A percentile compares a stretch with the other conserved stretches of the same genome.
These are phyloP conservation scores for Eupleurogrammus muticus DNA, from an alignment of 2,797 vertebrate genomes.

Conservation along the genomic window DNA sequence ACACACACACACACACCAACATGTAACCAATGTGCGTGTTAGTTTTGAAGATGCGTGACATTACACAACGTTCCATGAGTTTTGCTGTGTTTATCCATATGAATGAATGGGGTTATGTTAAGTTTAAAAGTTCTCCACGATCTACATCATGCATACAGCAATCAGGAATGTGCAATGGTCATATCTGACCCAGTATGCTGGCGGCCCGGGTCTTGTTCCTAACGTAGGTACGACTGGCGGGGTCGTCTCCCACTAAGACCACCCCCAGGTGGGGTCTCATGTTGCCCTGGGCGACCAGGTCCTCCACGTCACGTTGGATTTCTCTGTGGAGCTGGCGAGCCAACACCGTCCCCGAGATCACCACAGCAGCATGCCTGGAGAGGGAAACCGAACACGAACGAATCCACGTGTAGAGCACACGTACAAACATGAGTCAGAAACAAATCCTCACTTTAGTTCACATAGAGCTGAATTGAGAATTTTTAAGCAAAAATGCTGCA, in stretches of 20 bases:
- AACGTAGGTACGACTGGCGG: constrained; percentile 92
- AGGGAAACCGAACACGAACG: constrained; percentile 7
- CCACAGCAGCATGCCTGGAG: constrained; percentile 81
- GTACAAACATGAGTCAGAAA: neutral
- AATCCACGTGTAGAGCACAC: neutral
- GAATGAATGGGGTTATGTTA: neutral
- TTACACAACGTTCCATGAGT: neutral
- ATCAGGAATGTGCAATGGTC: constrained; percentile 14
- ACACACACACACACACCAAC: constrained; percentile 1
- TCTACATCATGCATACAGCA: neutral
- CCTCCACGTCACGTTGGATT: constrained; percentile 88
- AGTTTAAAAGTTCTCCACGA: constrained; percentile 2
- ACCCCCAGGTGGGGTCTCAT: constrained; percentile 92
- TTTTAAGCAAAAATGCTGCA: too few species aligned
- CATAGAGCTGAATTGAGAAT: neutral
- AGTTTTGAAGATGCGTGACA: constrained; percentile 1
- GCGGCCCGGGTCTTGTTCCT: constrained; percentile 92
- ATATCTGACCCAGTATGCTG: constrained; percentile 86
- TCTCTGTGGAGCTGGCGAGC: constrained; percentile 91
- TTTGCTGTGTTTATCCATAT: constrained; percentile 12
- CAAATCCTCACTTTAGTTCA: neutral
- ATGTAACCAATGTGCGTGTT: neutral
- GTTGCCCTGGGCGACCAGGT: constrained; percentile 87
- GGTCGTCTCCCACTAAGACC: constrained; percentile 91
- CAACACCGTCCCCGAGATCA: constrained; percentile 92